Conservation (phyloP, 2,113 vertebrate species). For the Pluvialis apricaria region DNA sequence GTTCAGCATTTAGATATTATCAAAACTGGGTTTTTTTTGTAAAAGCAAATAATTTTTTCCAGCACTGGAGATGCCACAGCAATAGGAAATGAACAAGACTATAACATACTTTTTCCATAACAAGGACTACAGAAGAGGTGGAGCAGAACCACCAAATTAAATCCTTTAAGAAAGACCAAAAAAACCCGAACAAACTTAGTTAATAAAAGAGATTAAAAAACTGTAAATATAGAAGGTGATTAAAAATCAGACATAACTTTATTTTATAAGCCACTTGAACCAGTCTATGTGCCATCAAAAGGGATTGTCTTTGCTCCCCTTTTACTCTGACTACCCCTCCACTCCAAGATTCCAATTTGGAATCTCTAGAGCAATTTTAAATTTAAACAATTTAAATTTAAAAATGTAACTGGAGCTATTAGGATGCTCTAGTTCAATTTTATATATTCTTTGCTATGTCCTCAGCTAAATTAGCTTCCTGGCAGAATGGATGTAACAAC, state of each 20-base stretch:
- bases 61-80: neutral
- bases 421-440: neutral
- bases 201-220: neutral
- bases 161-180: neutral
- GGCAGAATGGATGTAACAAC: neutral
- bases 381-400: neutral
- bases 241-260: neutral
- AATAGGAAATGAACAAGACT: neutral
- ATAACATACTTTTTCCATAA: neutral
- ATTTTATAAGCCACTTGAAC: neutral
- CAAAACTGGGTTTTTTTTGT: neutral
- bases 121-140: neutral
- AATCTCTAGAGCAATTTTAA: neutral
- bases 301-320: neutral
- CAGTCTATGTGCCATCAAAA: rapidly evolving
- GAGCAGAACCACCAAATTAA: neutral
- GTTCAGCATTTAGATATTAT: neutral
- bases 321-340: neutral
- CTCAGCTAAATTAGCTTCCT: neutral
- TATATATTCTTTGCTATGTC: neutral
- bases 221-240: neutral
- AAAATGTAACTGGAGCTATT: neutral
- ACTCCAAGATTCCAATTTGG: neutral
- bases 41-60: neutral
- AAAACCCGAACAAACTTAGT: neutral